A percentile compares a stretch with the other conserved stretches of the same genome.
Conservation (phyloP, 2,113 vertebrate genomes). For the Vulpes vulpes region DNA sequence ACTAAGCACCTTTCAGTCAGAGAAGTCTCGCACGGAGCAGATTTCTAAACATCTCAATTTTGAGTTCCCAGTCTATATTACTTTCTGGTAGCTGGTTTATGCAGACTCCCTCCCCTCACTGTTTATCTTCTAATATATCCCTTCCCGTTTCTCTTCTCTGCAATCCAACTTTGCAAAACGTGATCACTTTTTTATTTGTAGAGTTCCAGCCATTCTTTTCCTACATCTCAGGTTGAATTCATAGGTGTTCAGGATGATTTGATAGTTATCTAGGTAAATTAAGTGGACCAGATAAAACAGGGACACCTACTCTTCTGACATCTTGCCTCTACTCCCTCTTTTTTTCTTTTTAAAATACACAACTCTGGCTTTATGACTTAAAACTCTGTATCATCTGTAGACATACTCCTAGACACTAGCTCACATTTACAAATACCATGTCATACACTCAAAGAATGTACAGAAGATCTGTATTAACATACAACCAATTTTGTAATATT, state of each 20-base stretch:
- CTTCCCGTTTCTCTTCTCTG: background rate
- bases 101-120: background rate
- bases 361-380: background rate
- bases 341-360: background rate
- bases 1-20: background rate
- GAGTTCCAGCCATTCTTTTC: no score
- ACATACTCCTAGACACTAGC: background rate
- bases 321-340: background rate
- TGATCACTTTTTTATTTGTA: no score
- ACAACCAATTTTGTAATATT: background rate
- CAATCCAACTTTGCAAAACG: background rate
- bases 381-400: background rate
- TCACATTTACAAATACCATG: background rate
- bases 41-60: background rate
- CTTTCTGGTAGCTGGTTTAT: background rate
- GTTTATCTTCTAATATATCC: background rate
- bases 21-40: no score
- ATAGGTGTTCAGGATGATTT: no score
- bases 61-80: background rate
- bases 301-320: background rate
- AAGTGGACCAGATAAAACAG: no score
- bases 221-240: no score
- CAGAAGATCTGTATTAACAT: background rate
- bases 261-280: no score
- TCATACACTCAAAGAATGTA: background rate